Evolutionary conservation across 53 echinoderm and acorn worm genomes (phyloP), one percentile per base, ranked within the genome.

Genomic region (Paracentrotus lividus): DNA sequence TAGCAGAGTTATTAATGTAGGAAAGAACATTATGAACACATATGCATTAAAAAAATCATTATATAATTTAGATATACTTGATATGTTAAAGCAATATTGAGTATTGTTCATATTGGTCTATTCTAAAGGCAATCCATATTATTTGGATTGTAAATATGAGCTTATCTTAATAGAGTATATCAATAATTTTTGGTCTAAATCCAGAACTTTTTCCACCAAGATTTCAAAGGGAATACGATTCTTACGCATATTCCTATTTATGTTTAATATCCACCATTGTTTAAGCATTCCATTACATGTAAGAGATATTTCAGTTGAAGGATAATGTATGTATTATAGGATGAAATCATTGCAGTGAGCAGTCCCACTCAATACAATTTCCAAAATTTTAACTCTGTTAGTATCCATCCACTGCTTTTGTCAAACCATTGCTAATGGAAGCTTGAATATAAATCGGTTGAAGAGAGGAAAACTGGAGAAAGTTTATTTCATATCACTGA

Each of bases 401-500:
- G 8, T 40, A 72, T 40, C 13, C 38, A 10, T 69, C 15, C 69
- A 69, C 32, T 31, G 32, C 67, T 40, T 20, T 32, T 32, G 21
- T 40, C 72, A 40, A 16, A 40, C 72, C 40, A 16, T 72, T 40
- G 36, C 40, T 40, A 72, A 6, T 57, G 20, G 57, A 21, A 57
- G 20, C 57, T 4, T 57, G 3, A 36, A 21, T 32, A 38, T 15
- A 38, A 29, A 9, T 59, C 1, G 16, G 21, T 29, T 49, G 3
- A 31, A 29, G 52, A 51, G 29, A 85, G 53, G 27, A 49, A 10
- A 3, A 29, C 16, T n/a, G 29, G 87, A 56, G 81, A 81, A 81
- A 81, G 81, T 43, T 44, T 81, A 81, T 81, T 81, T 81, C 27
- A 38, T 81, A 81, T 47, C 81, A 81, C 81, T 0, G 18, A 36